Evolutionary conservation across 2,113 vertebrate genomes (phyloP).

Genomic region (Colossoma macropomum): DNA sequence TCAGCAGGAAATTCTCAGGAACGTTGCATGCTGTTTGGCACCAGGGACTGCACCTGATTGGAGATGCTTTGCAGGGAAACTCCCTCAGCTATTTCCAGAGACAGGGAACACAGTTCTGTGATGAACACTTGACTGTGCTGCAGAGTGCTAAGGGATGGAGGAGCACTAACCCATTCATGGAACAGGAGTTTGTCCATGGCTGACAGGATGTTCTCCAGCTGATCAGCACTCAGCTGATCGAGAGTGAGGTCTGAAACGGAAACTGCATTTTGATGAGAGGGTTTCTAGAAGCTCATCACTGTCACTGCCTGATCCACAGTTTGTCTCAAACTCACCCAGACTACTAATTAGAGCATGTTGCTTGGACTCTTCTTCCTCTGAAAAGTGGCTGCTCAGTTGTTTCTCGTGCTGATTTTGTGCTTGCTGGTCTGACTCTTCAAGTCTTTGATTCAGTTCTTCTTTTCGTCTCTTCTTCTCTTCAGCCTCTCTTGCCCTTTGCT

Average conservation of each 20-base stretch:
- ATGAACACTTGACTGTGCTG: conserved; percentile 31
- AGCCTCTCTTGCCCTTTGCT: not conserved
- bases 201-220: conserved; percentile 15
- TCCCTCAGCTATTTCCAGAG: not conserved
- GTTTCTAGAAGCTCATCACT: conserved; percentile 3
- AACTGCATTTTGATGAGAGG: conserved; percentile 3
- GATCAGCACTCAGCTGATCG: conserved; percentile 23
- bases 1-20: conserved; percentile 26
- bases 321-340: conserved; percentile 25
- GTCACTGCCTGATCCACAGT: not conserved
- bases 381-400: not conserved
- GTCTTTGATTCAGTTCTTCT: not conserved
- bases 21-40: conserved; percentile 1
- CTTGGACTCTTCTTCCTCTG: not conserved
- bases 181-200: conserved; percentile 47
- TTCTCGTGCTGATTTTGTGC: not conserved
- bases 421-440: not conserved
- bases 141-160: conserved; percentile 30
- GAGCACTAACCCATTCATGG: conserved; percentile 33
- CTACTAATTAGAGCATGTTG: not conserved
- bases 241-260: not conserved
- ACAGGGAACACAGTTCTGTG: conserved; percentile 19
- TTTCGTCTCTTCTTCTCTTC: not conserved
- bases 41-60: conserved; percentile 10
- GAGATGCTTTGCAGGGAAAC: not conserved